Evolutionary conservation across 1,140 invertebrate species (phyloP), one percentile per base, ranked within the genome.

Genomic region (Diorhabda elongata): DNA sequence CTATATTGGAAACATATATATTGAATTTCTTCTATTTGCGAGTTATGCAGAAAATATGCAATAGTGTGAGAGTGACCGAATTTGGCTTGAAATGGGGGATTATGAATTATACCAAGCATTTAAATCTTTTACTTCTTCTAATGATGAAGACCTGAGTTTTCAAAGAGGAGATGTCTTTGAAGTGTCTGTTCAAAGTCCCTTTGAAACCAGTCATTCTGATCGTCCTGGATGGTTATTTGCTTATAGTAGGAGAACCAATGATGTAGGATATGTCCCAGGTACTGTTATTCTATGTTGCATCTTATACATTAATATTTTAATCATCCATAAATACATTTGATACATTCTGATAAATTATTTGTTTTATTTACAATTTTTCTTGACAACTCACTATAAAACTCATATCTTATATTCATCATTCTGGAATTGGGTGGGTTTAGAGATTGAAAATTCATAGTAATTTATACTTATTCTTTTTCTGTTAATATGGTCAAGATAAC

Each of bases 191-290:
- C 73, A 67, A 60, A 67, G 65, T 60, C 65, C 58, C 9, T 67
- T 67, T 44, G 57, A 59, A 43, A 59, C 57, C 8, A 67, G 26
- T 42, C 65, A 67, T 43, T 67, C 58, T 61, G 26, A 42, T n/a
- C 42, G 58, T 44, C 65, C 65, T 41, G 65, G 65, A n/a, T 67
- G 65, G 65, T 60, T 67, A n/a, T 67, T 69, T 69, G 77, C 72
- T 44, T 77, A 77, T 63, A 78, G 76, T 63, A 64, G 74, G 68
- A 62, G 77, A 45, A 78, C 77, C 2, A 70, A 71, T 52, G 64
- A 58, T 47, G 68, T 70, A 69, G 77, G 77, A 66, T 78, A 76
- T 64, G 71, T 78, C 9, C 75, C 74, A 74, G 74, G 76, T 78
- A 76, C 64, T 60, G 58, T 3, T 11, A 11, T 60, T 60, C 26